A percentile compares a stretch with the other conserved stretches of the same genome.
Conservation (phyloP, 2,113 vertebrate species). For the Scortum barcoo region DNA sequence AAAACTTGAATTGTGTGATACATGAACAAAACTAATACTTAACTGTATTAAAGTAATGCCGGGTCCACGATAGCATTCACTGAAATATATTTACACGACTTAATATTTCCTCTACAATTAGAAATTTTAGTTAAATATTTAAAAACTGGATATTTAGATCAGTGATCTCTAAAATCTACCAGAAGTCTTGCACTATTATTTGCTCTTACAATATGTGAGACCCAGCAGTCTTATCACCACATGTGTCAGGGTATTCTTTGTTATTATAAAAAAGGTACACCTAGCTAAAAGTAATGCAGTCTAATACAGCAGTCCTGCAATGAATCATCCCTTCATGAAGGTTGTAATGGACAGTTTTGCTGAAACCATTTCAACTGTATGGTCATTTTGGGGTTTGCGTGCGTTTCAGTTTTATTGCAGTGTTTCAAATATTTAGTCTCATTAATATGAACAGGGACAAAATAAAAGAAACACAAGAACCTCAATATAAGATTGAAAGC, state of each 20-base stretch:
- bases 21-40: not conserved
- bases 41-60: constrained; percentile 1
- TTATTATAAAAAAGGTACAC: not conserved
- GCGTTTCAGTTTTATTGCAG: not conserved
- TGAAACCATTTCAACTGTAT: not conserved
- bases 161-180: constrained; percentile 8
- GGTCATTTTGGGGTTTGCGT: not conserved
- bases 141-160: constrained; percentile 28
- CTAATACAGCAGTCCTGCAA: too few relatives aligned
- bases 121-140: constrained; percentile 21
- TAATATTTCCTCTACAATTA: not conserved
- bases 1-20: constrained; percentile 5
- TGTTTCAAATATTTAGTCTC: not conserved
- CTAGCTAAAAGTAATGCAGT: not conserved
- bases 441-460: not conserved
- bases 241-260: not conserved
- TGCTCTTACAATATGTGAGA: constrained; percentile 5
- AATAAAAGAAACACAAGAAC: not conserved
- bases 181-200: constrained; percentile 13
- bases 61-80: not conserved
- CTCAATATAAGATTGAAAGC: not conserved
- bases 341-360: not conserved
- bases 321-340: not conserved
- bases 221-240: constrained; percentile 5
- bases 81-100: constrained; percentile 15